Evolutionary conservation across 1,140 invertebrate species (phyloP).

Genomic region (Procambarus virginalis): DNA sequence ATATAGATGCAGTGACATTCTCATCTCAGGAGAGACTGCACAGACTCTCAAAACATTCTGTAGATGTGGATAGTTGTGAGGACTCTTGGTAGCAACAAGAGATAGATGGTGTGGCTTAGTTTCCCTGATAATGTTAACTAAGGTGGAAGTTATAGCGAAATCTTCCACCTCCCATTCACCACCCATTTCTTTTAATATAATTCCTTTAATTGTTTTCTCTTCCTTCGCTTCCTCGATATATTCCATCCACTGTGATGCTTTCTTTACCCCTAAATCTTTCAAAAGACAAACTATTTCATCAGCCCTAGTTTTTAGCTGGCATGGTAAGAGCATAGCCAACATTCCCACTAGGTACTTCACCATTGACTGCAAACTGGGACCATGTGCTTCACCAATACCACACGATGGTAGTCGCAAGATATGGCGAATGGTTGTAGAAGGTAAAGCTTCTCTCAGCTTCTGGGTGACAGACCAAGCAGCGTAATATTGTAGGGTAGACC

Average conservation of each 20-base stretch:
- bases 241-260: constrained; percentile 44
- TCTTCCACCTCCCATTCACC: constrained; percentile 52
- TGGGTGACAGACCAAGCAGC: constrained; percentile 38
- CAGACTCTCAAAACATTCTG: constrained; percentile 36
- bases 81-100: not conserved
- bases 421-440: constrained; percentile 24
- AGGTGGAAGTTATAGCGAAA: constrained; percentile 36
- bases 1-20: constrained; percentile 46
- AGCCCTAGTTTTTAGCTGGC: constrained; percentile 14
- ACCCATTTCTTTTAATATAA: constrained; percentile 46
- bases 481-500: constrained; percentile 41
- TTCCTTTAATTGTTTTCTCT: constrained; percentile 22
- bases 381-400: not conserved
- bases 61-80: constrained; percentile 31
- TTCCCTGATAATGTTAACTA: constrained; percentile 20
- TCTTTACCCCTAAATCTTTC: constrained; percentile 29
- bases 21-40: not conserved
- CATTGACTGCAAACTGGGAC: constrained; percentile 21
- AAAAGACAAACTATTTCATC: constrained; percentile 40
- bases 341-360: constrained; percentile 53
- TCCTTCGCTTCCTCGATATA: constrained; percentile 55
- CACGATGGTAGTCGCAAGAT: not conserved
- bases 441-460: not conserved
- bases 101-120: constrained; percentile 1
- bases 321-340: constrained; percentile 17